phyloP scores from a whole-genome alignment of 2,113 vertebrate species.

The Formicarius rufipectus region DNA sequence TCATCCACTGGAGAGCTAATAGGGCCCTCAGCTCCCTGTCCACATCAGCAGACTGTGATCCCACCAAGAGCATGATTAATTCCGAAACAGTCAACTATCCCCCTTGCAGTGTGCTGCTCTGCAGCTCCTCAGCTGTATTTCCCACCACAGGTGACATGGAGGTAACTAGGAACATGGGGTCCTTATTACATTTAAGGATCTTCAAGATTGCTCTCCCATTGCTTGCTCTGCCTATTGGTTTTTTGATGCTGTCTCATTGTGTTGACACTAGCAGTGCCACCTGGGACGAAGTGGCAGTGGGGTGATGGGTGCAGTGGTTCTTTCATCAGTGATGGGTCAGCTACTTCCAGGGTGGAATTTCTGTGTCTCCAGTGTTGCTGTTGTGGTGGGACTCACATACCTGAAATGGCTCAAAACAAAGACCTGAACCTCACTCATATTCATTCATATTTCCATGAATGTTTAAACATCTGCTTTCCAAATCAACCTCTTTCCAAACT shows the following conservation, averaged over 20 bases:
- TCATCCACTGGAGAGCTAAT: neutral
- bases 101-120: accelerated
- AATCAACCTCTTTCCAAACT: neutral
- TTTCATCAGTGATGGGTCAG: neutral
- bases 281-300: neutral
- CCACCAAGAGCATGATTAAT: neutral
- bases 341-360: neutral
- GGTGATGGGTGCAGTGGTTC: neutral
- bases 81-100: neutral
- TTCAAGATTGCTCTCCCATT: neutral
- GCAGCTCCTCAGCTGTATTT: neutral
- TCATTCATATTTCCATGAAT: neutral
- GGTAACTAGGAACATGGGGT: neutral
- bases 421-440: neutral
- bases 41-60: neutral
- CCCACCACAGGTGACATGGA: neutral
- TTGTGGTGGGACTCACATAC: neutral
- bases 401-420: neutral
- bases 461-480: neutral
- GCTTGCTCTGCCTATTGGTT: neutral
- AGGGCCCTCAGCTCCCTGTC: neutral
- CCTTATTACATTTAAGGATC: neutral
- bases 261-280: neutral
- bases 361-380: neutral
- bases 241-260: neutral